phyloP scores from a whole-genome alignment of 1,140 invertebrate species.

The Saccostrea glomerata region DNA sequence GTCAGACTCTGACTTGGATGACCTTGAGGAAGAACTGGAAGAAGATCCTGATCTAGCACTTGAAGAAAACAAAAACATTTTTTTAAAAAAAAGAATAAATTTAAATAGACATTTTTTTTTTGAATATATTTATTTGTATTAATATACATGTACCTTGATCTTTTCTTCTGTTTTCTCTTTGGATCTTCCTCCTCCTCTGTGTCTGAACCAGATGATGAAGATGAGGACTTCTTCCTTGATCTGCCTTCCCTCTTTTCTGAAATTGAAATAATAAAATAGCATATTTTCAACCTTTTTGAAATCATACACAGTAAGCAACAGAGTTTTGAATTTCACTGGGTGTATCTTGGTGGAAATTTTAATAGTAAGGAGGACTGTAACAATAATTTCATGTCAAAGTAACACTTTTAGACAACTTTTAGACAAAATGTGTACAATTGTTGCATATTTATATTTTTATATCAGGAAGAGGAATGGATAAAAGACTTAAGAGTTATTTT shows the following conservation, averaged over 20 bases:
- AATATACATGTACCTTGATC: not conserved
- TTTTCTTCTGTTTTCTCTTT: not conserved
- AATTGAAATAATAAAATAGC: not conserved
- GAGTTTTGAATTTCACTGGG: too few species aligned
- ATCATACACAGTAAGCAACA: too few species aligned
- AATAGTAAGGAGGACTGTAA: too few species aligned
- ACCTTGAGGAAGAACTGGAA: constrained; percentile 40
- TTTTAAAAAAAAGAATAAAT: not conserved
- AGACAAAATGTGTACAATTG: too few species aligned
- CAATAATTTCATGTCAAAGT: too few species aligned
- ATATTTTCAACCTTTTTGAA: not conserved
- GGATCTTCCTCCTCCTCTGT: constrained; percentile 3
- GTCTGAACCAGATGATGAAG: constrained; percentile 10
- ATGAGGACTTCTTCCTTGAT: not conserved
- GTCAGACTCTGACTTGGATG: constrained; percentile 51
- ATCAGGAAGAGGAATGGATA: too few species aligned
- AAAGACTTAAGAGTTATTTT: too few species aligned
- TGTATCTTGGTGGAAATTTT: too few species aligned
- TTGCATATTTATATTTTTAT: too few species aligned
- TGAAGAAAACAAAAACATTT: not conserved
- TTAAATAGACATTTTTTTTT: not conserved
- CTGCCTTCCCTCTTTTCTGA: not conserved
- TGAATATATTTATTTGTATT: not conserved
- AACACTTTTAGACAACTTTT: too few species aligned
- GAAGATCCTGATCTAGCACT: not conserved